Base-by-base conservation (phyloP, 2,113 vertebrate genomes). In the Aythya baeri region DNA sequence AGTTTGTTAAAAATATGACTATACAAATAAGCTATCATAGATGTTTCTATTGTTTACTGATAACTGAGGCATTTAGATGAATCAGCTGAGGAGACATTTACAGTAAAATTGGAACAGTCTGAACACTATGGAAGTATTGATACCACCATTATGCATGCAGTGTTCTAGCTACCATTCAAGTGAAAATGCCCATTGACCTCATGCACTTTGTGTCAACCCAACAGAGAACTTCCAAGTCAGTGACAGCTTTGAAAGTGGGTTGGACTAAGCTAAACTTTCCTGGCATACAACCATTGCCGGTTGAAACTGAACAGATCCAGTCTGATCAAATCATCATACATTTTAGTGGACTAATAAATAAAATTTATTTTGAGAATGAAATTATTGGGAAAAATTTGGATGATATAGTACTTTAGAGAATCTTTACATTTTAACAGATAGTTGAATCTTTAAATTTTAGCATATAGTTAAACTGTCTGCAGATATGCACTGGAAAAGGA, bases 1-100 rank as follows among this genome's bases (percentile, higher is more conserved):
- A 78, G 13, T 76, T 76, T 91, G 70, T 94, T 89, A 49, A 76
- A 96, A 89, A 81, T 63, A 88, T 91, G 25, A 20, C 29, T 86
- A n/a, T 68, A 82, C 3, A 79, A 92, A 86, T 46, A 93, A 29
- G 17, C 2, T 78, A 62, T 85, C 26, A 86, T 63, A 61, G 91
- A 73, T 15, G 52, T 70, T 76, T 85, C 23, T 83, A 52, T 70
- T 62, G 17, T 68, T 91, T 76, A 49, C 22, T 70, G 29, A 14
- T 87, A 54, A 17, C 11, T 57, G 49, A 66, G 13, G 9, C 6
- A 91, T 85, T 88, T 57, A 58, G 29, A 23, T 57, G 32, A 46
- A 80, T 83, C 44, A 65, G 88, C 70, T 92, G 26, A 34, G 87
- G 43, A 82, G 62, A 3, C 36, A 73, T 71, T 86, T 72, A 44